Evolutionary conservation across 2,113 vertebrate species (phyloP).

Genomic region (Empidonax alnorum): DNA sequence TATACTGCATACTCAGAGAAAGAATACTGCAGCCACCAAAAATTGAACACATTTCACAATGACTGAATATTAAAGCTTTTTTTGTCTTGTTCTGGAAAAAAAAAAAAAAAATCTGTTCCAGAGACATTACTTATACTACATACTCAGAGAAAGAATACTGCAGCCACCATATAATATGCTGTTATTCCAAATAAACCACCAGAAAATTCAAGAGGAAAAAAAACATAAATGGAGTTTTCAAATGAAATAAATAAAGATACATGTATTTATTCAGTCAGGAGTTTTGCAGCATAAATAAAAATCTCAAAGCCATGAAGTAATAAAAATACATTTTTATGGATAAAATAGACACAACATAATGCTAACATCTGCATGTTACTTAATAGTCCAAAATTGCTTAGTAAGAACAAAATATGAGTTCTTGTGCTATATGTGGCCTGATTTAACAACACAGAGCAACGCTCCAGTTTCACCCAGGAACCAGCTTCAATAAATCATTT

Average conservation of each 20-base stretch:
- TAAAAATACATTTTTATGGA: neutral
- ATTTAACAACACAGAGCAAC: neutral
- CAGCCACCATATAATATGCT: neutral
- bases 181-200: neutral
- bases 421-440: neutral
- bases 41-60: neutral
- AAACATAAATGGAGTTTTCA: neutral
- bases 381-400: neutral
- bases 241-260: neutral
- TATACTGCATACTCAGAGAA: neutral
- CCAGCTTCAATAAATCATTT: neutral
- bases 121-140: neutral
- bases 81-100: neutral
- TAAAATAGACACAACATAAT: neutral
- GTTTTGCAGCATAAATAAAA: neutral
- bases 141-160: neutral
- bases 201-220: neutral
- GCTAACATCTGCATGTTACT: neutral
- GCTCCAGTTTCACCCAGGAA: neutral
- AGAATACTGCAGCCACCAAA: neutral
- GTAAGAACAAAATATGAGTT: neutral
- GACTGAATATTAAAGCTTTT: neutral
- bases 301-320: neutral
- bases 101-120: neutral
- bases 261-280: neutral